Evolutionary conservation across 2,797 vertebrate genomes (phyloP), one percentile per base, ranked within the genome.

Genomic region (Loriculus beryllinus): DNA sequence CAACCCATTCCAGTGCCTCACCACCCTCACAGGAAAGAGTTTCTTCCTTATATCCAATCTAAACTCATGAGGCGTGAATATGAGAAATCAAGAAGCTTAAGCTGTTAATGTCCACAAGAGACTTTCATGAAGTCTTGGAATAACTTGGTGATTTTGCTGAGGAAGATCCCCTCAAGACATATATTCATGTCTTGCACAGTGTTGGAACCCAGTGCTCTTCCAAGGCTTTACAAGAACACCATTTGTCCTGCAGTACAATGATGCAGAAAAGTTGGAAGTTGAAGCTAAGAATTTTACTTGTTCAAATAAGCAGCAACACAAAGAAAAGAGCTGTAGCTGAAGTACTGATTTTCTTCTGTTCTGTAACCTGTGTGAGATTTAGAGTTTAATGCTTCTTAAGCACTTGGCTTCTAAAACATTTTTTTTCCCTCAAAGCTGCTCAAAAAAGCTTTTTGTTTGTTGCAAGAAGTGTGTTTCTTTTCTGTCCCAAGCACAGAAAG

Each of bases 401-500:
- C 16, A 28, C n/a, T 60, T 35, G 31, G 37, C 33, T 87, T 87
- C 62, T 57, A 48, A 74, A 78, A 40, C 19, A 88, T 8, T 71
- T 47, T 63, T 85, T 87, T 11, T 37, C 37, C 92, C 18, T 67
- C 49, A 31, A 59, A 60, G 52, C 69, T 33, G 40, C 92, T 57
- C 87, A 84, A 54, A 65, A 39, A 11, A 28, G 18, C 54, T 57
- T 54, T 85, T 75, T 57, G 48, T 86, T 47, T 82, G 49, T 45
- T 79, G 40, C 40, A 47, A 4, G 7, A 86, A 84, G 57, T 0
- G 0, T 12, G 25, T 64, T 82, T 60, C 31, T 81, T 72, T 75
- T 88, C 82, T 71, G 72, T 85, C 86, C 91, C 78, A 56, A 57
- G 14, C 31, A 88, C 63, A 96, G 74, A 82, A 95, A 94, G 39